These are phyloP conservation scores for Pseudochirops corinnae DNA, from an alignment of 2,797 vertebrate genomes.

Conservation along the genomic window DNA sequence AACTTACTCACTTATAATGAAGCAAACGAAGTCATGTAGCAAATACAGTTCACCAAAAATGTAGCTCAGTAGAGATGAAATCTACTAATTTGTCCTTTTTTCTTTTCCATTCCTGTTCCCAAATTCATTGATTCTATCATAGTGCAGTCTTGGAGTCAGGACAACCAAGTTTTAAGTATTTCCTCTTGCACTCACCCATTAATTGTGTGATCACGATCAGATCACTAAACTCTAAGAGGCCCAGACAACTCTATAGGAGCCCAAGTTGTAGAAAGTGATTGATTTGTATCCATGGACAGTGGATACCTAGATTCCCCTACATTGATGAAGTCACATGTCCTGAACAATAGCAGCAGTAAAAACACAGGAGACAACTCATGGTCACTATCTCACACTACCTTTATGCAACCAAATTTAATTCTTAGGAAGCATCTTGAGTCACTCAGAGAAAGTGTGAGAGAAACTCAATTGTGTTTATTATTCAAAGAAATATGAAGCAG, in stretches of 20 bases:
- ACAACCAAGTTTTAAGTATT: not conserved
- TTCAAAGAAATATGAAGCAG: not conserved
- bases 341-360: not conserved
- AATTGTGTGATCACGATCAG: not conserved
- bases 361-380: not conserved
- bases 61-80: conserved; percentile 1
- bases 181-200: not conserved
- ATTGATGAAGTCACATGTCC: not conserved
- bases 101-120: conserved; percentile 3
- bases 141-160: not conserved
- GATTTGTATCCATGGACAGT: not conserved
- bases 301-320: not conserved
- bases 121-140: conserved; percentile 28
- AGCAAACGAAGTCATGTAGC: not conserved
- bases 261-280: not conserved
- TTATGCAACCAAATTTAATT: conserved; percentile 27
- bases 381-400: not conserved
- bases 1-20: not conserved
- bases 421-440: conserved; percentile 18
- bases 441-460: conserved; percentile 21
- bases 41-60: not conserved
- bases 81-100: conserved; percentile 5
- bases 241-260: not conserved
- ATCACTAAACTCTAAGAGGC: not conserved
- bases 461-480: conserved; percentile 5